Evolutionary conservation across 2,797 vertebrate genomes (phyloP), one percentile per base, ranked within the genome.

Genomic region (Rachycentron canadum): DNA sequence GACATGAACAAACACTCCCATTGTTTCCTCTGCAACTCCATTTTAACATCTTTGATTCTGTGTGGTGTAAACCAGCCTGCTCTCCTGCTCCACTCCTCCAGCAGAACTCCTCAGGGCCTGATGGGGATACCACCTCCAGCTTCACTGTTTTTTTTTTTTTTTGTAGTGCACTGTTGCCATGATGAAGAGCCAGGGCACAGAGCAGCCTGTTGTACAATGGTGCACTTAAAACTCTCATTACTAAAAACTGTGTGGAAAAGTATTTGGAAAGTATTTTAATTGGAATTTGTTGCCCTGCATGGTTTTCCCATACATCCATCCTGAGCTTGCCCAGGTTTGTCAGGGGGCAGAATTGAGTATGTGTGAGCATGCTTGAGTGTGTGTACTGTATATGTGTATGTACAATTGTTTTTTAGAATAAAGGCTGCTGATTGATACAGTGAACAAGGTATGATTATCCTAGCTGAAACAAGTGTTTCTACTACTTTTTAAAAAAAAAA

Each of bases 391-490:
- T 69, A 62, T 78, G 70, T 73, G 66, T 73, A 5, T 78, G 40
- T 76, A 59, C 43, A 77, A 28, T 40, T 85, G 65, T 88, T 91
- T 86, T n/a, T 86, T 83, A 79, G 73, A 86, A 72, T 74, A 82
- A 88, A 79, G 78, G 89, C 89, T 92, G 89, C 87, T 92, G 87
- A 89, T 89, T 85, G 89, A 88, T 88, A 58, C 55, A 75, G 41
- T 88, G 86, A 88, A 84, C 73, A 88, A 78, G 63, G 68, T 83
- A 76, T 86, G 73, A 86, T 90, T 86, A 66, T 84, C 47, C 41
- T 34, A 57, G 57, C 68, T 67, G 36, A 73, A 87, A 69, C 23
- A 73, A 76, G 38, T 84, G 53, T 89, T 89, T 90, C 61, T 83
- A 58, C 71, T 28, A 21, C 50, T 86, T 89, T 86, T 78, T 23